These are phyloP conservation scores for Synanthedon andrenaeformis DNA, from an alignment of 2,888 invertebrate genomes.

Conservation along the genomic window DNA sequence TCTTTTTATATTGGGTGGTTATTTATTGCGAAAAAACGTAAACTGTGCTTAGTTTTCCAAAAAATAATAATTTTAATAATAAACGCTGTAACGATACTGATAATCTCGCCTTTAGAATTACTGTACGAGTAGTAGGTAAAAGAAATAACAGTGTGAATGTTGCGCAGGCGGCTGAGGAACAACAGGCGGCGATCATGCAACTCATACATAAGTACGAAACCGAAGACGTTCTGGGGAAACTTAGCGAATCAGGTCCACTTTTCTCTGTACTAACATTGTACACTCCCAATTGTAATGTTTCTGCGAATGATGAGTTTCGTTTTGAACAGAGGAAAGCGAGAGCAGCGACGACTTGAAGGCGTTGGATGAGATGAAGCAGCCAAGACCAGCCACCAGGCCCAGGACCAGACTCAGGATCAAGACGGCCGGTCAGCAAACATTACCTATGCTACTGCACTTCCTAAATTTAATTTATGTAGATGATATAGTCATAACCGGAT, in stretches of 20 bases:
- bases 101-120: too few relatives aligned
- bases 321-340: slow-evolving; percentile 46
- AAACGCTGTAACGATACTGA: too few relatives aligned
- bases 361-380: slow-evolving; percentile 33
- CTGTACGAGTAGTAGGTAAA: too few relatives aligned
- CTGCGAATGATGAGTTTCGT: too few relatives aligned
- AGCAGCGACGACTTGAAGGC: slow-evolving; percentile 48
- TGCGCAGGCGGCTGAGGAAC: slow-evolving; percentile 76
- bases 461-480: too few relatives aligned
- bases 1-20: too few relatives aligned
- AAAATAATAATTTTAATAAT: too few relatives aligned
- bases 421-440: slow-evolving; percentile 56
- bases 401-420: slow-evolving; percentile 68
- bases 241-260: slow-evolving; percentile 45
- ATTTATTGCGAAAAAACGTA: too few relatives aligned
- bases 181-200: slow-evolving; percentile 72
- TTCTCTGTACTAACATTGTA: background rate
- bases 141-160: background rate
- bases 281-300: too few relatives aligned
- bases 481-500: too few relatives aligned
- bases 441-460: background rate
- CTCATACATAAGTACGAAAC: slow-evolving; percentile 68
- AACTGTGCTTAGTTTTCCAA: too few relatives aligned
- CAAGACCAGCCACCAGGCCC: slow-evolving; percentile 49
- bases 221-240: slow-evolving; percentile 62